Percentiles rank a stretch among this genome's conserved stretches.
These are phyloP conservation scores for Zelleria hepariella DNA, from an alignment of 2,888 invertebrate genomes.

Conservation along the genomic window DNA sequence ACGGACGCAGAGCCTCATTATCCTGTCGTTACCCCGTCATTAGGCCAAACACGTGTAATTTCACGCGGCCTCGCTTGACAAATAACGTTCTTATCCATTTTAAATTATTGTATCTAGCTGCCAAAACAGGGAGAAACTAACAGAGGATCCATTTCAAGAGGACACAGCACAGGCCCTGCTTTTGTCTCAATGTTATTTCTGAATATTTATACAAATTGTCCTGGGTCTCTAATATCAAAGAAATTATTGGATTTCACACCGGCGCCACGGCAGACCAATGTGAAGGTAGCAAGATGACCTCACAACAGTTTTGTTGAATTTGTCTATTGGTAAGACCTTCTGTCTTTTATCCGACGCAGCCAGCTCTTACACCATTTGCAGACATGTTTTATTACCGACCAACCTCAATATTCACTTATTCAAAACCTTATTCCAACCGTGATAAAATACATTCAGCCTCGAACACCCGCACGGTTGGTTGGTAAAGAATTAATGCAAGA, in stretches of 20 bases:
- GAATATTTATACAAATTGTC: no score
- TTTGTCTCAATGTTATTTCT: no score
- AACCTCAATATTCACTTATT: neutral
- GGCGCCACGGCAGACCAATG: no score
- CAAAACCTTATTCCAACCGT: neutral
- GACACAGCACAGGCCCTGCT: no score
- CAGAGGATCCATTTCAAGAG: neutral
- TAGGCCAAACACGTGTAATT: constrained; percentile 19
- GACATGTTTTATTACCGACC: neutral
- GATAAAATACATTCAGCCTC: neutral
- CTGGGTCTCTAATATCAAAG: no score
- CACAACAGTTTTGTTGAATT: neutral
- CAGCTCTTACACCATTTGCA: constrained; percentile 2
- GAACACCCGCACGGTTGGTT: neutral
- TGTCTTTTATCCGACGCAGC: neutral
- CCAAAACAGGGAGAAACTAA: neutral
- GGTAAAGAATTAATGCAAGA: constrained; percentile 5
- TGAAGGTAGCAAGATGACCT: no score
- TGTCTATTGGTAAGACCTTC: neutral
- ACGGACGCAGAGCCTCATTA: constrained; percentile 14
- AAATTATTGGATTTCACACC: no score
- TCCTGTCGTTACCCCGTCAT: constrained; percentile 19
- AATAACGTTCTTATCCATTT: constrained; percentile 18
- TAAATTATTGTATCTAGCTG: constrained; percentile 17
- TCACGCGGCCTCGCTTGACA: constrained; percentile 20